A percentile compares a stretch with the other conserved stretches of the same genome.
These are phyloP conservation scores for Teleogryllus oceanicus DNA, from an alignment of 2,888 invertebrate species.

Conservation along the genomic window DNA sequence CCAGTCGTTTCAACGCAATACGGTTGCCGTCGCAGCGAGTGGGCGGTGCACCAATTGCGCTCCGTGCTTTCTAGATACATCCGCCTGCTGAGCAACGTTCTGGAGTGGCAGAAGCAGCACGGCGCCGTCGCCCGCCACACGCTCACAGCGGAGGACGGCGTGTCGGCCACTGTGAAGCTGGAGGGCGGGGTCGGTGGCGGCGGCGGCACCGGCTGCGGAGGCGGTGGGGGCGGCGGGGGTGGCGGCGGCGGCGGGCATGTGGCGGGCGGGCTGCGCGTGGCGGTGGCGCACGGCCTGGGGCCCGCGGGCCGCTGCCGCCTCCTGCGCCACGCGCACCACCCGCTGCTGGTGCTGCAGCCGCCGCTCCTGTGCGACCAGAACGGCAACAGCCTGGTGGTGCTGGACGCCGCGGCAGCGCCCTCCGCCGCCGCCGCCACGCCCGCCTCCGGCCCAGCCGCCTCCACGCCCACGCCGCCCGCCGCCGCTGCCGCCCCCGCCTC, in stretches of 20 bases:
- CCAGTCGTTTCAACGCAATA: too few relatives aligned
- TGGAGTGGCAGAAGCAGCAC: slow-evolving; percentile 78
- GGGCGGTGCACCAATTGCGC: not conserved
- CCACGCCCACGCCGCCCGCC: slow-evolving; percentile 46
- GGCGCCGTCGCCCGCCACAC: slow-evolving; percentile 48
- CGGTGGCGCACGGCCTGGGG: slow-evolving; percentile 43
- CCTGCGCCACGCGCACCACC: slow-evolving; percentile 25
- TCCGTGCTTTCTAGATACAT: slow-evolving; percentile 65
- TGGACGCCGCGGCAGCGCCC: slow-evolving; percentile 44
- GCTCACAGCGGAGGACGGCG: slow-evolving; percentile 41
- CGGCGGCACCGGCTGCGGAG: slow-evolving; percentile 19
- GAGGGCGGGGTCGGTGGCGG: slow-evolving; percentile 30
- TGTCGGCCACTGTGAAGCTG: slow-evolving; percentile 40
- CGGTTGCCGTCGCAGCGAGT: too few relatives aligned
- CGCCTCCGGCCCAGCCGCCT: slow-evolving; percentile 22
- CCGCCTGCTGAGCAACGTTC: slow-evolving; percentile 74
- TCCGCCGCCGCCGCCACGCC: not conserved
- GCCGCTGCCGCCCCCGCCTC: slow-evolving; percentile 41
- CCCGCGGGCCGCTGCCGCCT: slow-evolving; percentile 39
- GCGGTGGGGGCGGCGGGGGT: not conserved
- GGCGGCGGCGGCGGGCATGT: slow-evolving; percentile 19
- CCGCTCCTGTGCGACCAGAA: slow-evolving; percentile 58
- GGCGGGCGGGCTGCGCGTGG: not conserved
- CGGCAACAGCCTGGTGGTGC: slow-evolving; percentile 65
- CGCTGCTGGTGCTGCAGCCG: slow-evolving; percentile 33